Base-by-base conservation (phyloP, 2,888 invertebrate genomes). In the Lasius platythorax region DNA sequence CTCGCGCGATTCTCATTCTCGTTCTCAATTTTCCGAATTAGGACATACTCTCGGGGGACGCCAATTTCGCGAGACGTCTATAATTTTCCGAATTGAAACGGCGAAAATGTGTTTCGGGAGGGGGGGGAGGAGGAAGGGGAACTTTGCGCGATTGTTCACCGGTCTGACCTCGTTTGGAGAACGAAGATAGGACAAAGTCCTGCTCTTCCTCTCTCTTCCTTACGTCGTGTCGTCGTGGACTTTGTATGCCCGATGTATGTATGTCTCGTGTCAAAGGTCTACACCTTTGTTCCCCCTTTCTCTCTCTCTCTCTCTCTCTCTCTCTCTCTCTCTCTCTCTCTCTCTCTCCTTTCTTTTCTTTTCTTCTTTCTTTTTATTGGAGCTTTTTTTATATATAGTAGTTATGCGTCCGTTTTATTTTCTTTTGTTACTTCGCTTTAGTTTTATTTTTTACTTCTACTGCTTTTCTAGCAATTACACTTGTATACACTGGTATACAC, bases 261-360 rank as follows among this genome's bases (percentile, higher is more conserved):
- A 30, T 30, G 70, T 79, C 70, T 79, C 68, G 61, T 70, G 79
- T 79, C 79, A 79, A 70, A 78, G 67, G 67, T 78, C 58, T 46
- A 23, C 70, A 70, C 37, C 79, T 61, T n/a, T 28, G 58, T 58
- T 46, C 28, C 53, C 18, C 37, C 50, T 18, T 63, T n/a, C 43
- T 2, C 9, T 0, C 30, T 11, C 18, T 6, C 2, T 58, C 40
- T 43, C 6, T 30, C 28, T 23, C 3, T 58, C 5, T 23, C 12
- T 33, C 9, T 37, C 37, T 37, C 23, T 40, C n/a, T n/a, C 23
- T 40, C 15, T 63, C 23, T 73, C 40, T 28, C 28, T 11, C 18
- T 67, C 9, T 68, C 67, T 40, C 23, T 63, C n/a, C 23, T 8
- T 64, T 68, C 58, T 28, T 2, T 61, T 5, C 18, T 33, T 37